Evolutionary conservation across 2,888 invertebrate genomes (phyloP).

Genomic region (Vannuccia rotundouncinata): DNA sequence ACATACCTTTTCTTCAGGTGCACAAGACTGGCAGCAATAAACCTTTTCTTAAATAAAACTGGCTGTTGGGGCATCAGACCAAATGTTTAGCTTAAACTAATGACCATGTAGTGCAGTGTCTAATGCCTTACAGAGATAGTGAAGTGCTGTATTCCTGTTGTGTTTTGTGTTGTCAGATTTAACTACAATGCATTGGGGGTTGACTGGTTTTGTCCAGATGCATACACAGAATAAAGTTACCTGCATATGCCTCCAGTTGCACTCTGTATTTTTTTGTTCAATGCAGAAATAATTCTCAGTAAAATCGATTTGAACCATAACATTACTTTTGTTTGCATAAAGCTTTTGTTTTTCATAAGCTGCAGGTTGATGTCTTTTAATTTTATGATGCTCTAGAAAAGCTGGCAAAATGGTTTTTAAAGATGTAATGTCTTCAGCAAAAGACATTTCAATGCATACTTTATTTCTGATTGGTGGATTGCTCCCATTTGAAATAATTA

Average conservation of each 20-base stretch:
- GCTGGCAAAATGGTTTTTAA: neutral
- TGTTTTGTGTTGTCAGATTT: neutral
- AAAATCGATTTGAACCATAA: slow-evolving; percentile 7
- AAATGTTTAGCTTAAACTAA: neutral
- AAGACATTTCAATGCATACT: neutral
- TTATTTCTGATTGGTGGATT: neutral
- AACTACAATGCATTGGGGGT: neutral
- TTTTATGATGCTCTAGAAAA: slow-evolving; percentile 17
- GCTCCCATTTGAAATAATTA: neutral
- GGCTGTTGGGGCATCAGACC: neutral
- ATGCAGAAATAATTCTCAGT: neutral
- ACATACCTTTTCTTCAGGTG: neutral
- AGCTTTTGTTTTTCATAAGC: slow-evolving; percentile 3
- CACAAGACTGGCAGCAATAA: neutral
- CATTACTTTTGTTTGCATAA: neutral
- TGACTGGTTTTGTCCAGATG: neutral
- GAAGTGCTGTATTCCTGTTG: neutral
- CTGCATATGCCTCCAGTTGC: slow-evolving; percentile 8
- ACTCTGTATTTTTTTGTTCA: too few relatives aligned
- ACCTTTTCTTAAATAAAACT: neutral
- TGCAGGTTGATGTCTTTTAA: slow-evolving; percentile 4
- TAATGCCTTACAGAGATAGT: neutral
- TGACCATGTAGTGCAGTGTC: neutral
- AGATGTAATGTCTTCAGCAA: neutral
- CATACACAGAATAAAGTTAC: slow-evolving; percentile 7